These are phyloP conservation scores for Toxonevra muliebris DNA, from an alignment of 2,888 invertebrate genomes.

Conservation along the genomic window DNA sequence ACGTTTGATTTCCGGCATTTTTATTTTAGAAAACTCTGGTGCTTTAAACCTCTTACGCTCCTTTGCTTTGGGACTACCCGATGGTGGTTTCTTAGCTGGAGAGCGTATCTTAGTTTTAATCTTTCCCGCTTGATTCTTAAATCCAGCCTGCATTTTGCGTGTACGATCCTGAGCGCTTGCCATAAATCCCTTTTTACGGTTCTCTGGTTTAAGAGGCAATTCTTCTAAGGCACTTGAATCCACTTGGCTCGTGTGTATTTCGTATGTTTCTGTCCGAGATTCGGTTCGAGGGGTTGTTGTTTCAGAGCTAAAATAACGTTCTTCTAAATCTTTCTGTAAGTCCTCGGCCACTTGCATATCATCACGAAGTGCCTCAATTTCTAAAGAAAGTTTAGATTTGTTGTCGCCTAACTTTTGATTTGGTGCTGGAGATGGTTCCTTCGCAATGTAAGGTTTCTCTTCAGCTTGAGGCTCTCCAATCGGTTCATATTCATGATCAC, in stretches of 20 bases:
- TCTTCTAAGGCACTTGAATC: conserved; percentile 75
- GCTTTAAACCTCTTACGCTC: conserved; percentile 61
- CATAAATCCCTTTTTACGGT: conserved; percentile 67
- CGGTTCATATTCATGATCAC: conserved; percentile 94
- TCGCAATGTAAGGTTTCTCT: conserved; percentile 38
- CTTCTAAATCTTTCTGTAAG: conserved; percentile 73
- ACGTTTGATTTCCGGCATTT: conserved; percentile 63
- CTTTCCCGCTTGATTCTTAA: conserved; percentile 77
- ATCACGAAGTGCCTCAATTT: conserved; percentile 62
- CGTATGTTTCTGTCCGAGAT: conserved; percentile 71
- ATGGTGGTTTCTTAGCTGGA: conserved; percentile 52
- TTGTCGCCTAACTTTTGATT: conserved; percentile 3
- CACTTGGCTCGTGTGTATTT: conserved; percentile 74
- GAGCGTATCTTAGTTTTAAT: conserved; percentile 74
- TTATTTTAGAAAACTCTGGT: conserved; percentile 64
- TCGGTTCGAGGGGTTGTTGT: conserved; percentile 67
- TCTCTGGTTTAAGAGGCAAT: conserved; percentile 70
- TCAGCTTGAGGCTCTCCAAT: conserved; percentile 74
- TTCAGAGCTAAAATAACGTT: conserved; percentile 70
- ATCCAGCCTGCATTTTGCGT: conserved; percentile 71
- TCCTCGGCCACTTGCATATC: conserved; percentile 67
- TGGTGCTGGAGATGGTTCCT: conserved; percentile 46
- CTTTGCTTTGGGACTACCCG: conserved; percentile 60
- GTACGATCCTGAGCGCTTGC: conserved; percentile 67
- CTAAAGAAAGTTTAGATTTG: conserved; percentile 21